These are phyloP conservation scores for Epinotia nisella DNA, from an alignment of 2,888 invertebrate genomes.

Conservation along the genomic window DNA sequence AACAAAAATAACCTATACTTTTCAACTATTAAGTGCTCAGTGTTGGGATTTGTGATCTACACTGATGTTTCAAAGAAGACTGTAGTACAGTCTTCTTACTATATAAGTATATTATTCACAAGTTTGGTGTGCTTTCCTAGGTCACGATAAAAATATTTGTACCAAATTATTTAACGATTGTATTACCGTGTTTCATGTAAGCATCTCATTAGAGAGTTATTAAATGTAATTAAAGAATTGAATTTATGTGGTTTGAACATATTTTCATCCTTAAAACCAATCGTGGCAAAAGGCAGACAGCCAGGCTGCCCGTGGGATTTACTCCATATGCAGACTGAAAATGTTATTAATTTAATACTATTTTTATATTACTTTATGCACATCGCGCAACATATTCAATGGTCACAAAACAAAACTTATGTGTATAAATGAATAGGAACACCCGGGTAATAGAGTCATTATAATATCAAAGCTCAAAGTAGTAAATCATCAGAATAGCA, in stretches of 20 bases:
- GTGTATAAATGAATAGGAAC: background rate
- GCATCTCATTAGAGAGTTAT: background rate
- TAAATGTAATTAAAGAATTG: background rate
- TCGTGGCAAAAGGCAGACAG: constrained; percentile 15
- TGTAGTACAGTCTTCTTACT: too few species aligned
- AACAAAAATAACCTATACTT: background rate
- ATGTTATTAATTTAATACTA: constrained; percentile 12
- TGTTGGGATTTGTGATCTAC: too few species aligned
- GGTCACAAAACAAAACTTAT: too few species aligned
- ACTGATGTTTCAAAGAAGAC: too few species aligned
- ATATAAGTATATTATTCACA: background rate
- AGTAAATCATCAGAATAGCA: too few species aligned
- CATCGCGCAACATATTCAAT: background rate
- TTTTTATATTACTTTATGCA: background rate
- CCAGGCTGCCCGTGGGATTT: constrained; percentile 8
- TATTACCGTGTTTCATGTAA: background rate
- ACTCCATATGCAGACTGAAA: constrained; percentile 13
- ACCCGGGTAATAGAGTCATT: too few species aligned
- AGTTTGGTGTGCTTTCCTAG: too few species aligned
- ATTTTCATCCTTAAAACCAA: constrained; percentile 15
- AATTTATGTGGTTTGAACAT: background rate
- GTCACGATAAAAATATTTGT: background rate
- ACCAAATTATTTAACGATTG: background rate
- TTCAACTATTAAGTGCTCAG: too few species aligned
- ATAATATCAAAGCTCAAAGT: too few species aligned